Evolutionary conservation across 2,888 invertebrate genomes (phyloP).

Genomic region (Drosophila algonquin): DNA sequence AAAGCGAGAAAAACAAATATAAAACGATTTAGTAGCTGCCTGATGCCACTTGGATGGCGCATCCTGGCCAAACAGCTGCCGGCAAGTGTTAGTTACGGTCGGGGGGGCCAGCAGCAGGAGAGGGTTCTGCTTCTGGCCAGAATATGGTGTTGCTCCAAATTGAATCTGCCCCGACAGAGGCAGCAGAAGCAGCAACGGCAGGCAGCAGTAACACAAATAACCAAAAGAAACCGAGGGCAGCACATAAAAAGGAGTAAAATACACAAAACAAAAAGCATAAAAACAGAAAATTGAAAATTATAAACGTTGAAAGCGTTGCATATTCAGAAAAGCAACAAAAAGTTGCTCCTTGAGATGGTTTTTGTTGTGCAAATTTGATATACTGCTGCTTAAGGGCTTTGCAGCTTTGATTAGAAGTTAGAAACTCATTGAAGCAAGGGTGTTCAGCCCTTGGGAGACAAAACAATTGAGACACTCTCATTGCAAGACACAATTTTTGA

Average conservation of each 20-base stretch:
- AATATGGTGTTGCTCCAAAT: constrained; percentile 53
- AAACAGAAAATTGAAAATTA: constrained; percentile 68
- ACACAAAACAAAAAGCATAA: constrained; percentile 40
- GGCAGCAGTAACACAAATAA: constrained; percentile 32
- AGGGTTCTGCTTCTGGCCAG: constrained; percentile 49
- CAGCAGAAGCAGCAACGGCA: constrained; percentile 20
- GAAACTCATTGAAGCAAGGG: not conserved
- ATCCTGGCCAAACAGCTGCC: constrained; percentile 69
- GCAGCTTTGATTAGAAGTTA: not conserved
- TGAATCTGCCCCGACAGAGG: constrained; percentile 56
- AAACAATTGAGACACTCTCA: not conserved
- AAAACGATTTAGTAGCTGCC: constrained; percentile 77
- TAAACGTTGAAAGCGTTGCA: constrained; percentile 49
- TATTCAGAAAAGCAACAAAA: constrained; percentile 42
- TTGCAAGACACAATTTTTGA: too few species aligned
- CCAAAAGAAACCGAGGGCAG: constrained; percentile 7
- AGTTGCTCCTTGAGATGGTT: constrained; percentile 6
- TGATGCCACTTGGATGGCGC: constrained; percentile 57
- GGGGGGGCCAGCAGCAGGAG: constrained; percentile 6
- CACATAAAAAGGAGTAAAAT: constrained; percentile 37
- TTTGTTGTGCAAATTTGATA: constrained; percentile 17
- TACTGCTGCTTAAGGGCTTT: not conserved
- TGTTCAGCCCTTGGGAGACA: not conserved
- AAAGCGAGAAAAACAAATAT: constrained; percentile 72
- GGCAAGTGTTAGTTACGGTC: constrained; percentile 69